Conservation (phyloP, 2,888 invertebrate species). For the Troilus luridus region DNA sequence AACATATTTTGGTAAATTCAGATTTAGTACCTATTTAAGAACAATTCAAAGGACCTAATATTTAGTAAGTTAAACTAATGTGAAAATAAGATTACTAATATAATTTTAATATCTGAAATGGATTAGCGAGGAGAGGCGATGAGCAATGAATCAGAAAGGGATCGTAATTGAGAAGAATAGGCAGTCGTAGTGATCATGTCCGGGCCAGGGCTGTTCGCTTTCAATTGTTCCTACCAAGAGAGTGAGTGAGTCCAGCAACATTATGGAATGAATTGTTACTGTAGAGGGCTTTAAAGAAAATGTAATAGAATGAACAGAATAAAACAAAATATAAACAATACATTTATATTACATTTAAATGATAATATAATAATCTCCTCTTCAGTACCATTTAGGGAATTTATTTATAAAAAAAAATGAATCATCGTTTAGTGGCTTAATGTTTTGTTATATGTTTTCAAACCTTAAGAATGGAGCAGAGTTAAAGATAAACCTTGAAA, state of each 20-base stretch:
- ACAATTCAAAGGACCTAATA: background rate
- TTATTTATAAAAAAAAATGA: too few relatives aligned
- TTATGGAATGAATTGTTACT: too few relatives aligned
- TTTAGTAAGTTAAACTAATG: background rate
- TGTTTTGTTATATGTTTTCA: background rate
- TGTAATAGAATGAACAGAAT: too few relatives aligned
- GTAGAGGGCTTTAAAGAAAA: too few relatives aligned
- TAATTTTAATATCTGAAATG: background rate
- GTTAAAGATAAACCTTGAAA: background rate
- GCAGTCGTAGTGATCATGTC: background rate
- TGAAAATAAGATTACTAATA: background rate
- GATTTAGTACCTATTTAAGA: too few relatives aligned
- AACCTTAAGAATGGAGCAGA: background rate
- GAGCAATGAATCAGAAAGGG: background rate
- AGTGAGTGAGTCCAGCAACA: background rate
- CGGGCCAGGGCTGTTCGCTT: background rate
- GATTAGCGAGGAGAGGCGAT: background rate
- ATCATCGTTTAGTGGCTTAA: background rate
- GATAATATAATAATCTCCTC: too few relatives aligned
- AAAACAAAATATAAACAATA: too few relatives aligned
- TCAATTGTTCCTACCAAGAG: background rate
- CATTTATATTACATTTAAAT: too few relatives aligned
- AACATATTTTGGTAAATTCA: too few relatives aligned
- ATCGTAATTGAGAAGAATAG: slow-evolving; percentile 1
- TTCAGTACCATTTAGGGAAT: too few relatives aligned